Base-by-base conservation (phyloP, 2,888 invertebrate species). In the Erebia epiphron region DNA sequence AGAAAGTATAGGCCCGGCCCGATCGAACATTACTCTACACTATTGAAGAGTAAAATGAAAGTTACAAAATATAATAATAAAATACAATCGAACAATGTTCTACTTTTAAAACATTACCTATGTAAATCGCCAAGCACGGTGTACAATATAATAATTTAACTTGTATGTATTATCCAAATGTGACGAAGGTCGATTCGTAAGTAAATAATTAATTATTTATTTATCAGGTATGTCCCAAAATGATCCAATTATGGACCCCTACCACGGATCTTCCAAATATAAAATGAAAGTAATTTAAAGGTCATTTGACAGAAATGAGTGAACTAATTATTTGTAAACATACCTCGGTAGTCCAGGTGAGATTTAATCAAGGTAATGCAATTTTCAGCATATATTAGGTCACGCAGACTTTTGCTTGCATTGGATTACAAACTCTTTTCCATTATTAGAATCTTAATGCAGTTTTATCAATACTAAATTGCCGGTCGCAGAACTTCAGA, bases 321-420 rank as follows among this genome's bases (percentile, higher is more conserved):
- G 60, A 60, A 9, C 35, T 56, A 64, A 67, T 64, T 46, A 69
- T 72, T 67, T 67, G 67, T 72, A 72, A 72, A 69, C 72, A 72
- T 72, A 72, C 72, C 69, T 69, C 52, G 35, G 35, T 52, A 62
- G 35, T 52, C 11, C 8, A 26, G 5, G 14, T 21, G 21, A 62
- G 18, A 18, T 46, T 46, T 49, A 18, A 49, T 18, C 61, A n/a
- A 49, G 21, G 62, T 43, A 46, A 46, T 46, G 49, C 18, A 18
- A 21, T 46, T 18, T 46, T 46, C 56, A 13, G 13, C 56, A 26
- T 56, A 4, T 26, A 46, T 63, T 14, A 50, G 14, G 10, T 11
- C n/a, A 10, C 13, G 41, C 18, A 21, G 8, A 2, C 11, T 16
- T 14, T 46, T 18, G 18, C 9, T 18, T 21, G 35, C 49, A n/a